A percentile compares a stretch with the other conserved stretches of the same genome.
Evolutionary conservation across 2,888 invertebrate genomes (phyloP).

Genomic region (Palloptera scutellata): DNA sequence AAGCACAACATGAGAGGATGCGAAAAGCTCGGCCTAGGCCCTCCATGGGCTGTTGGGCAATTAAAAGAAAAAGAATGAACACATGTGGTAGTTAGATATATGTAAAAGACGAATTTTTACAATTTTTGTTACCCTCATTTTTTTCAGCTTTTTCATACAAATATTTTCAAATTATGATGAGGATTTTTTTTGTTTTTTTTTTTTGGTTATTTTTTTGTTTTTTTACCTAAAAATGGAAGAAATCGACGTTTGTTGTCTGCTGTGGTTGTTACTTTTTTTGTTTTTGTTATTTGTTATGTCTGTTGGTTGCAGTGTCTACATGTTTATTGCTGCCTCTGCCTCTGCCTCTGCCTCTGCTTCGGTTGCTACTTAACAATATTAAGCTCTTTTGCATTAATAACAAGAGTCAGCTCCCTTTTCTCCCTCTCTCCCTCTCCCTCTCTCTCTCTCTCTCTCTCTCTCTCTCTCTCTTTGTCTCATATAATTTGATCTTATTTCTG

Average conservation of each 20-base stretch:
- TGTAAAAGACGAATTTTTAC: too few species aligned
- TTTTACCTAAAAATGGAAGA: not conserved
- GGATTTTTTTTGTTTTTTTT: not conserved
- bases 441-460: not conserved
- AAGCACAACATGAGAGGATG: too few species aligned
- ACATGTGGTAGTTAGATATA: too few species aligned
- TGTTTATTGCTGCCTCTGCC: not conserved
- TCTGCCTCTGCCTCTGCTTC: too few species aligned
- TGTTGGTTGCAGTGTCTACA: conserved; percentile 1
- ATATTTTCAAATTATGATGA: not conserved
- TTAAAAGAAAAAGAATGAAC: too few species aligned
- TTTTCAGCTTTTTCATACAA: too few species aligned
- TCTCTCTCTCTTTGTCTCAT: not conserved
- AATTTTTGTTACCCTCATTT: too few species aligned
- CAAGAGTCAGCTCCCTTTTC: too few species aligned
- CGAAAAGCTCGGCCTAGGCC: too few species aligned
- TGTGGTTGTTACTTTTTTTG: not conserved
- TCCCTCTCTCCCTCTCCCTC: not conserved
- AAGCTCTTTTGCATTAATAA: conserved; percentile 1
- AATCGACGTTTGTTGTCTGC: conserved; percentile 3
- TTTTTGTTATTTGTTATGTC: not conserved
- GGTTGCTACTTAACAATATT: conserved; percentile 8
- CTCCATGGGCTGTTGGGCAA: too few species aligned
- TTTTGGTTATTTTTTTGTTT: not conserved
- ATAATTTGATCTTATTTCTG: not conserved